phyloP scores from a whole-genome alignment of 2,113 vertebrate species.

The Tyrannus savana region DNA sequence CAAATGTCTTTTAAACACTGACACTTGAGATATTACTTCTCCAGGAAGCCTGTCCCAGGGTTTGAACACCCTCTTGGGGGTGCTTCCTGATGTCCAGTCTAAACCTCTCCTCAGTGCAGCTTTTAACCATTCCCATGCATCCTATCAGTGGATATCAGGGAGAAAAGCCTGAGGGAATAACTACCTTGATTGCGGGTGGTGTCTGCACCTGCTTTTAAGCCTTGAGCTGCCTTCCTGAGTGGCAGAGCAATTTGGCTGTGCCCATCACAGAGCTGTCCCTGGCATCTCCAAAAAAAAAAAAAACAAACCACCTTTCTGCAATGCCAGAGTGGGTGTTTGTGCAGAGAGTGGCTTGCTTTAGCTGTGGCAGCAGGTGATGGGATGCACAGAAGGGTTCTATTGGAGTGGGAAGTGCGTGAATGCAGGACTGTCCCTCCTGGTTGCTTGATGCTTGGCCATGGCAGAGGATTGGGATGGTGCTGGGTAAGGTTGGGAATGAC shows the following conservation, averaged over 20 bases:
- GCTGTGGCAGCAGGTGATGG: neutral
- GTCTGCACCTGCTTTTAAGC: neutral
- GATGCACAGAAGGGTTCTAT: neutral
- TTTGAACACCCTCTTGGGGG: neutral
- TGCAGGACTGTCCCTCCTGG: neutral
- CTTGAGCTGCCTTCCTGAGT: neutral
- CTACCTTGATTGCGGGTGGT: neutral
- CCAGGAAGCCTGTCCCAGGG: neutral
- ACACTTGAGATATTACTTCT: neutral
- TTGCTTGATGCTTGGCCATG: neutral
- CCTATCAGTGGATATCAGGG: neutral
- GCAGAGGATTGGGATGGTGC: neutral
- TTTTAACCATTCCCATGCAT: neutral
- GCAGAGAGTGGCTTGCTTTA: neutral
- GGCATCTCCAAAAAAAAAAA: rapidly evolving
- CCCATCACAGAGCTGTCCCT: neutral
- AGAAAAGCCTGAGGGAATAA: neutral
- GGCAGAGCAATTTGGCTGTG: neutral
- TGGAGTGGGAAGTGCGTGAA: rapidly evolving
- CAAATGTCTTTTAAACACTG: neutral
- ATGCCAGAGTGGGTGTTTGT: neutral
- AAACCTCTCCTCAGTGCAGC: neutral
- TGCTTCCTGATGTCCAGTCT: neutral
- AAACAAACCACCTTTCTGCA: neutral
- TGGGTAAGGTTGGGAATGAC: neutral